Evolutionary conservation across 2,888 invertebrate species (phyloP).

Genomic region (Tinea semifulvella): DNA sequence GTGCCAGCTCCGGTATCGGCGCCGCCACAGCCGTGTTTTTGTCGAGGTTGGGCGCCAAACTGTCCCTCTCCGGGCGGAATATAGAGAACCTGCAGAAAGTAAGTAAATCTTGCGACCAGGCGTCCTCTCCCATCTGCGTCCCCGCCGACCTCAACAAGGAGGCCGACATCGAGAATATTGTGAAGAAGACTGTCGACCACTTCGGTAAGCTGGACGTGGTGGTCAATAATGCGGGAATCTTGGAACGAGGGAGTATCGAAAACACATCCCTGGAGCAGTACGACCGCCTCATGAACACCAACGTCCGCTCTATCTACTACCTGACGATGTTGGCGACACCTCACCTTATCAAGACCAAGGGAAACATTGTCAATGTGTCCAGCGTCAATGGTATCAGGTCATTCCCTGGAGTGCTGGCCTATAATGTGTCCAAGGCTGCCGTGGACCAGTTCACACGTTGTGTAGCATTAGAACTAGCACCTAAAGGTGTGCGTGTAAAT

Average conservation of each 20-base stretch:
- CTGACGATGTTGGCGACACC: constrained; percentile 90
- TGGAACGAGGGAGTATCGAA: constrained; percentile 86
- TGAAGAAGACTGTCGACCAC: constrained; percentile 76
- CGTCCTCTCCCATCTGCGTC: constrained; percentile 62
- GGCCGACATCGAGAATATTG: constrained; percentile 73
- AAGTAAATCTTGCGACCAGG: constrained; percentile 44
- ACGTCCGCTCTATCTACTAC: constrained; percentile 84
- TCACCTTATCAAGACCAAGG: constrained; percentile 82
- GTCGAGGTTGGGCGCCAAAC: constrained; percentile 76
- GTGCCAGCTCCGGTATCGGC: constrained; percentile 89
- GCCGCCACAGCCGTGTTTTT: constrained; percentile 82
- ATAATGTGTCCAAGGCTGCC: constrained; percentile 92
- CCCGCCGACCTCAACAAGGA: constrained; percentile 80
- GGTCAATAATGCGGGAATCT: constrained; percentile 89
- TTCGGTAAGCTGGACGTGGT: constrained; percentile 84
- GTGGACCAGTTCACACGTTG: constrained; percentile 96
- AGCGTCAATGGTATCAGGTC: constrained; percentile 92
- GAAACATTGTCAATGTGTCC: constrained; percentile 95
- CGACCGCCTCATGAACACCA: constrained; percentile 89
- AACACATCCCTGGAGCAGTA: constrained; percentile 86
- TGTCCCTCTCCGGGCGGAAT: constrained; percentile 78
- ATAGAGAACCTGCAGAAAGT: constrained; percentile 66
- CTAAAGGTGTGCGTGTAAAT: constrained; percentile 87
- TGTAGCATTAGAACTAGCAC: constrained; percentile 85
- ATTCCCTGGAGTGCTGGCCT: constrained; percentile 90